Conservation (phyloP, 2,797 vertebrate genomes). For the Onychomys arenicola region DNA sequence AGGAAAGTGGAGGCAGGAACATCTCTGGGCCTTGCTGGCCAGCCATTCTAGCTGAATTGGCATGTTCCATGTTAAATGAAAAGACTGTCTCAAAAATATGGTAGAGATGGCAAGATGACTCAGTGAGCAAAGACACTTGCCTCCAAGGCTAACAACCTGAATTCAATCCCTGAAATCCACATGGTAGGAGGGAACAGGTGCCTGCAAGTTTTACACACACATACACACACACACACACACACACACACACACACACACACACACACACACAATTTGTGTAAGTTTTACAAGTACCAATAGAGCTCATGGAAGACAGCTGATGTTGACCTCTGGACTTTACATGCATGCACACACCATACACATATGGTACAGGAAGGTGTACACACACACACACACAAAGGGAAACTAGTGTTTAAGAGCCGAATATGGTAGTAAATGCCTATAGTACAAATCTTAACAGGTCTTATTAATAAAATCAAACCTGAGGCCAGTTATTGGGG, state of each 20-base stretch:
- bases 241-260: no score
- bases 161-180: background rate
- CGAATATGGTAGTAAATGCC: background rate
- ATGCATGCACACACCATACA: background rate
- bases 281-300: background rate
- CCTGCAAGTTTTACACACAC: background rate
- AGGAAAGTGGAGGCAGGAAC: background rate
- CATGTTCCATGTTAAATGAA: background rate
- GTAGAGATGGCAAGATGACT: background rate
- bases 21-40: background rate
- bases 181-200: background rate
- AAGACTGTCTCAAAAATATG: background rate
- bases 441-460: no score
- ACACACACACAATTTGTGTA: background rate
- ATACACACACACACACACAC: no score
- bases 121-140: background rate
- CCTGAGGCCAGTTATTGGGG: no score
- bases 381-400: no score
- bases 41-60: background rate
- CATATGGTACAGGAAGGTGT: background rate
- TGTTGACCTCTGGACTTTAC: background rate
- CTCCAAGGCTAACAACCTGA: background rate
- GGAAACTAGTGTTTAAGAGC: background rate
- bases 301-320: background rate
- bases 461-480: no score